phyloP scores from a whole-genome alignment of 2,888 invertebrate species.

The Heliconius erato region DNA sequence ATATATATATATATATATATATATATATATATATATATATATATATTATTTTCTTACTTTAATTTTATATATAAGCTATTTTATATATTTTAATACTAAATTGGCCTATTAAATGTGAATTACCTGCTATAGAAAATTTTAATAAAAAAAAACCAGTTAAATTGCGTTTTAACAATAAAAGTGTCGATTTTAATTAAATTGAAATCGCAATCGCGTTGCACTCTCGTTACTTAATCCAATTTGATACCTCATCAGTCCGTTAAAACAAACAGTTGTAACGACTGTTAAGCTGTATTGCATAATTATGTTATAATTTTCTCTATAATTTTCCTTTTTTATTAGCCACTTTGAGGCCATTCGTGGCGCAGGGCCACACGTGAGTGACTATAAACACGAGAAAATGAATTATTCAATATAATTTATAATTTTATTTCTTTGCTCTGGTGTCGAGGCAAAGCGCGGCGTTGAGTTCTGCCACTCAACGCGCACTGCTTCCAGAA shows the following conservation, averaged over 20 bases:
- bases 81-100: too few relatives aligned
- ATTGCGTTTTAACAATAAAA: slow-evolving; percentile 16
- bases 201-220: slow-evolving; percentile 24
- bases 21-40: too few relatives aligned
- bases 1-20: too few relatives aligned
- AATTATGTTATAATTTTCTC: slow-evolving; percentile 24
- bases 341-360: neutral
- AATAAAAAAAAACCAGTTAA: neutral
- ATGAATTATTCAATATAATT: too few relatives aligned
- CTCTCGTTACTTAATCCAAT: slow-evolving; percentile 36
- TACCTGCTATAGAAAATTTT: neutral
- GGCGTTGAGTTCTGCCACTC: too few relatives aligned
- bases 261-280: slow-evolving; percentile 20
- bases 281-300: neutral
- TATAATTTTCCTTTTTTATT: neutral
- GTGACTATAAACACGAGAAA: too few relatives aligned
- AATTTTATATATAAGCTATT: neutral
- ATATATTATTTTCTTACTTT: too few relatives aligned
- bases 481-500: too few relatives aligned
- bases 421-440: too few relatives aligned
- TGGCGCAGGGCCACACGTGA: too few relatives aligned
- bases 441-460: too few relatives aligned
- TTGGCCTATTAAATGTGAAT: neutral
- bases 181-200: slow-evolving; percentile 34
- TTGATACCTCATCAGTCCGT: slow-evolving; percentile 33